Percentiles rank a stretch among this genome's conserved stretches.
Evolutionary conservation across 2,888 invertebrate genomes (phyloP).

Genomic region (Apoderus coryli): DNA sequence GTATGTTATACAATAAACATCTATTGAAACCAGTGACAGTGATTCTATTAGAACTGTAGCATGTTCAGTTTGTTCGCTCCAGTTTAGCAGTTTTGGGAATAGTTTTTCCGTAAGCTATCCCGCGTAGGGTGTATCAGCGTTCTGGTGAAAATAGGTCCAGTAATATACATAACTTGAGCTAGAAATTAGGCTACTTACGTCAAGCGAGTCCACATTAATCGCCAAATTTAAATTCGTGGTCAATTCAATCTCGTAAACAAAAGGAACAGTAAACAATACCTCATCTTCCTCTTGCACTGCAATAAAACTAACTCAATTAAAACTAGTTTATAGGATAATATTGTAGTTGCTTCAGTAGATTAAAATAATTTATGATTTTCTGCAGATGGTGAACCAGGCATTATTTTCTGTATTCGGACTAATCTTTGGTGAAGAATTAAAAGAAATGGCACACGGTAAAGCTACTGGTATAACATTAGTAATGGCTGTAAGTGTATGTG

Average conservation of each 20-base stretch:
- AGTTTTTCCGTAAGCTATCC: slow-evolving; percentile 43
- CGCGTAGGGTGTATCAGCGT: slow-evolving; percentile 30
- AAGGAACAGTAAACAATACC: slow-evolving; percentile 37
- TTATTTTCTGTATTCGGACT: slow-evolving; percentile 56
- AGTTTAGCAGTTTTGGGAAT: slow-evolving; percentile 45
- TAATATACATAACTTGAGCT: too few species aligned
- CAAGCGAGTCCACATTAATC: slow-evolving; percentile 30
- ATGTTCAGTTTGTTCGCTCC: slow-evolving; percentile 37
- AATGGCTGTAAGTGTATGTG: slow-evolving; percentile 50
- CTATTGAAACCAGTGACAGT: slow-evolving; percentile 48
- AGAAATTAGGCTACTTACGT: too few species aligned
- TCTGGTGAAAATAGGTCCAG: too few species aligned
- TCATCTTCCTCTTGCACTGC: too few species aligned
- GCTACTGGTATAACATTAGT: slow-evolving; percentile 54
- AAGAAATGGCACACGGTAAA: slow-evolving; percentile 42
- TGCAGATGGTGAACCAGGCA: slow-evolving; percentile 50
- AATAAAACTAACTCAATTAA: too few species aligned
- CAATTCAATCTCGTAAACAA: slow-evolving; percentile 33
- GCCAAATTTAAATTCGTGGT: slow-evolving; percentile 25
- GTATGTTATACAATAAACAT: slow-evolving; percentile 58
- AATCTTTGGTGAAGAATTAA: slow-evolving; percentile 49
- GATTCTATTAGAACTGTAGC: slow-evolving; percentile 33
- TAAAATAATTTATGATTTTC: too few species aligned
- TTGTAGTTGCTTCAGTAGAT: too few species aligned
- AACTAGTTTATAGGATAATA: too few species aligned